Evolutionary conservation across 2,113 vertebrate genomes (phyloP), one percentile per base, ranked within the genome.

Genomic region (Ursus arctos): DNA sequence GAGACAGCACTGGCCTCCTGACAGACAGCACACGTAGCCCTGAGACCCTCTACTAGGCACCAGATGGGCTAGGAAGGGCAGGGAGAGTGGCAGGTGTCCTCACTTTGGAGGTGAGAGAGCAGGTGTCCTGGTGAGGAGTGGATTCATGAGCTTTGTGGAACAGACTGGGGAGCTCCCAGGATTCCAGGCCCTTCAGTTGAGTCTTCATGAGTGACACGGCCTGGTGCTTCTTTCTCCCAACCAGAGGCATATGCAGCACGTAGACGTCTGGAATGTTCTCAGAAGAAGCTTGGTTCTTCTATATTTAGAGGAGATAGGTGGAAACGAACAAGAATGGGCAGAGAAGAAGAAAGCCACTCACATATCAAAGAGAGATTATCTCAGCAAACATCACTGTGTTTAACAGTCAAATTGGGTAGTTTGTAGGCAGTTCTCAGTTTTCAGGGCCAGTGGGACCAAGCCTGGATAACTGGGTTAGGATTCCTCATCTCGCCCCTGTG

Each of bases 321-420:
- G 53, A n/a, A 90, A 67, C 40, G 57, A 72, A 28, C 40, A 24
- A 22, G 57, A 57, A 53, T n/a, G 59, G 40, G 71, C n/a, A 36
- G 43, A 83, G 12, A 55, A 63, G 65, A 85, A 84, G 87, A 90
- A 94, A 94, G 74, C 57, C 59, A 43, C 67, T 88, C 71, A 71
- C 31, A 0, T 49, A 19, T 28, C 94, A 67, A 28, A 65, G 33
- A 69, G 22, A 43, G 15, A 79, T 85, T 49, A 33, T 26, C 7
- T 72, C 53, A 43, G 89, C 71, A 49, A 40, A 19, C 11, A 7
- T n/a, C 31, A 7, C 81, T 51, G 77, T 6, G 5, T 47, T 76
- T 71, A 31, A 63, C 49, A 4, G 2, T 65, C 28, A 10, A 1
- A 3, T 2, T 16, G 43, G n/a, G 10, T 43, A 43, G 26, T 31